phyloP scores from a whole-genome alignment of 2,113 vertebrate species.

The Esox niger region DNA sequence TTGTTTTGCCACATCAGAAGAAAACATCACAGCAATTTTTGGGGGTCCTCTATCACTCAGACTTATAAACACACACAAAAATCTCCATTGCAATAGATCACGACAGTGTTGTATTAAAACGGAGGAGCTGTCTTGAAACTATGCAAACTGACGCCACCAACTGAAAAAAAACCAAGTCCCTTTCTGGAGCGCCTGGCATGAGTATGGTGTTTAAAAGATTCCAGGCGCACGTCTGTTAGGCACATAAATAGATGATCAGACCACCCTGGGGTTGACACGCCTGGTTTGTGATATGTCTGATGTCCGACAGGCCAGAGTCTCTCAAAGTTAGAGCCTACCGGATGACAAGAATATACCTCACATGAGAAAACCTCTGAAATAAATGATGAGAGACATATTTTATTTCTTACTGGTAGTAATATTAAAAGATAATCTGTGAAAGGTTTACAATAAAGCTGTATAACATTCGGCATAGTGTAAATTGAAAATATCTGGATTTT shows the following conservation, averaged over 20 bases:
- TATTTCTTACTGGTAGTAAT: neutral
- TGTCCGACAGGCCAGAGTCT: constrained; percentile 29
- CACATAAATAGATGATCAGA: constrained; percentile 54
- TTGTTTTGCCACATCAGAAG: constrained; percentile 45
- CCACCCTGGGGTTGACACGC: constrained; percentile 47
- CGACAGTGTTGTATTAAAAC: neutral
- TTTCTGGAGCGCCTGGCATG: constrained; percentile 36
- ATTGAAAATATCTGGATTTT: neutral
- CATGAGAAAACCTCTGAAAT: neutral
- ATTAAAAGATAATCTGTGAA: neutral
- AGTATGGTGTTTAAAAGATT: constrained; percentile 32
- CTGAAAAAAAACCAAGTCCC: constrained; percentile 13
- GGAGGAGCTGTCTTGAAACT: constrained; percentile 1
- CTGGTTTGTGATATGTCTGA: constrained; percentile 48
- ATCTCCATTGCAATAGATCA: neutral
- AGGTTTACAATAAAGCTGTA: neutral
- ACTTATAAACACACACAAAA: neutral
- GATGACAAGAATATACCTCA: neutral
- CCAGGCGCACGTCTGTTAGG: constrained; percentile 53
- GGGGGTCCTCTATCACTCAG: constrained; percentile 1
- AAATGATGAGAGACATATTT: neutral
- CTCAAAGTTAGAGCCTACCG: constrained; percentile 7
- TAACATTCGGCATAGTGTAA: too few relatives aligned
- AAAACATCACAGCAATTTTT: constrained; percentile 11
- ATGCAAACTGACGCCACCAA: constrained; percentile 3